Evolutionary conservation across 2,113 vertebrate species (phyloP).

Genomic region (Carassius carassius): DNA sequence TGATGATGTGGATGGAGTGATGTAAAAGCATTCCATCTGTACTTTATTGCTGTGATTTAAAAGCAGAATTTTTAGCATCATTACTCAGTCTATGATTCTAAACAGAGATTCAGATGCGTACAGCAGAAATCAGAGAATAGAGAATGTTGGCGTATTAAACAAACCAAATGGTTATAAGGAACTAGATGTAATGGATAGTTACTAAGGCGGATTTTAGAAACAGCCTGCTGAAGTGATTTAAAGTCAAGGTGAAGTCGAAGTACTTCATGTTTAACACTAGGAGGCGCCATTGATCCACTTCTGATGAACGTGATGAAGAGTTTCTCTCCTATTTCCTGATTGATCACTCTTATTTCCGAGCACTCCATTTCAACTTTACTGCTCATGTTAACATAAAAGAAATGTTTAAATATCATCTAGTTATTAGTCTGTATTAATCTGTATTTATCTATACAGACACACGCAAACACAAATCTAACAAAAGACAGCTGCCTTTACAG

Average conservation of each 20-base stretch:
- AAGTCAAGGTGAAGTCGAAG: not conserved
- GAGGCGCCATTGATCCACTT: conserved; percentile 29
- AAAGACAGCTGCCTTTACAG: not conserved
- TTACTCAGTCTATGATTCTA: no score
- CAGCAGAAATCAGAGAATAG: not conserved
- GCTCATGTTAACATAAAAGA: not conserved
- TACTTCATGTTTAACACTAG: conserved; percentile 1
- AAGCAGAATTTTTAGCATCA: no score
- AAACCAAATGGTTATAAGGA: not conserved
- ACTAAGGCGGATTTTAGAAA: not conserved
- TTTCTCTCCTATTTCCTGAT: not conserved
- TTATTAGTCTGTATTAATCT: not conserved
- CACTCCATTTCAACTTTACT: not conserved
- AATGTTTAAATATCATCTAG: not conserved
- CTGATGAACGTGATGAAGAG: not conserved
- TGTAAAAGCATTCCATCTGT: not conserved
- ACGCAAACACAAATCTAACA: not conserved
- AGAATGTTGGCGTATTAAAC: not conserved
- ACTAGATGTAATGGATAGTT: not conserved
- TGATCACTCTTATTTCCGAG: not conserved
- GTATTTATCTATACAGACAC: not conserved
- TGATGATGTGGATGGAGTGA: not conserved
- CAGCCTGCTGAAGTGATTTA: conserved; percentile 47
- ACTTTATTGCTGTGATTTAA: no score
- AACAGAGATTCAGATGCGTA: no score